Percentiles rank a stretch among this genome's conserved stretches.
phyloP scores from a whole-genome alignment of 2,888 invertebrate genomes.

The Diaperis boleti region DNA sequence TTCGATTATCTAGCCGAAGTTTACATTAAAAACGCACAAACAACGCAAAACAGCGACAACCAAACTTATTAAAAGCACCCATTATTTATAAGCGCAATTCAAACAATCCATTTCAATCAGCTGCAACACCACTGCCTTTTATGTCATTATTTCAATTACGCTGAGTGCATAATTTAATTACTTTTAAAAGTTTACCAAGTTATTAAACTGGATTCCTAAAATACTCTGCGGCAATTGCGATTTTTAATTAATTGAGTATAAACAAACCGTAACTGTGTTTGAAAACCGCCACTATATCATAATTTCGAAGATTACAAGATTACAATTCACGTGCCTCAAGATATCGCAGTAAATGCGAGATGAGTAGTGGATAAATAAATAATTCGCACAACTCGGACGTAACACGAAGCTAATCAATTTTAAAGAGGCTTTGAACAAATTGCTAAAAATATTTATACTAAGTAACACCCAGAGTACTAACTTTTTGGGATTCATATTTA shows the following conservation, averaged over 20 bases:
- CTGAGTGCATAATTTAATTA: constrained; percentile 42
- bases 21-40: constrained; percentile 41
- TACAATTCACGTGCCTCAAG: constrained; percentile 19
- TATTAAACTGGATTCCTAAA: constrained; percentile 36
- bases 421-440: no score
- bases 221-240: constrained; percentile 28
- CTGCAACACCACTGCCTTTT: constrained; percentile 38
- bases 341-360: constrained; percentile 39
- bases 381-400: no score
- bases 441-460: no score
- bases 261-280: background rate
- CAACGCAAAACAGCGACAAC: constrained; percentile 33
- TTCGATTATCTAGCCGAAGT: constrained; percentile 37
- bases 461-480: no score
- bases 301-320: constrained; percentile 16
- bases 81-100: constrained; percentile 35
- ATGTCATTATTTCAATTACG: constrained; percentile 40
- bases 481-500: no score
- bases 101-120: constrained; percentile 42
- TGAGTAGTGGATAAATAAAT: no score
- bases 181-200: constrained; percentile 38
- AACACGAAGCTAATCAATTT: no score
- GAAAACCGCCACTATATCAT: background rate
- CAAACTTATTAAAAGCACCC: constrained; percentile 38
- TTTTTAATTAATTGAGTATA: constrained; percentile 37